Base-by-base conservation (phyloP, 2,797 vertebrate genomes). In the Miichthys miiuy region DNA sequence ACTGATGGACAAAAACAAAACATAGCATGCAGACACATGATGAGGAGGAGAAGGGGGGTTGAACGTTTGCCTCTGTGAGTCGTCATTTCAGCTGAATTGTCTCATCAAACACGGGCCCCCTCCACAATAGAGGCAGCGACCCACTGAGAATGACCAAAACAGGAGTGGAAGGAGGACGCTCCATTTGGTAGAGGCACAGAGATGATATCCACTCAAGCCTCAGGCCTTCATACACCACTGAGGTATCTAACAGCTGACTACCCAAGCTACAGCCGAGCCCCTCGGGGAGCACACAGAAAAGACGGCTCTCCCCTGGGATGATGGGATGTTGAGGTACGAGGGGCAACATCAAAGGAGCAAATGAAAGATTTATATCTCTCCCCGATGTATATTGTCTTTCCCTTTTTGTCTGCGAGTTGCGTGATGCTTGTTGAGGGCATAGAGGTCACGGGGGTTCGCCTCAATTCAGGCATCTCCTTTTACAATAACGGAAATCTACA, bases 361-460 rank as follows among this genome's bases (percentile, higher is more conserved):
- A 83, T 80, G 61, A 87, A 85, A 89, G 89, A 94, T 93, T 87
- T 86, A 80, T 87, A 88, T 90, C 89, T 87, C 80, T 68, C 56
- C 61, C 14, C 41, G 13, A 44, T 60, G 60, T 86, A 76, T 76
- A 85, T 82, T 80, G 85, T 72, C 72, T 78, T 78, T 60, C 20
- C 7, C 64, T 80, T 84, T 81, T 68, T 84, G 63, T 67, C 64
- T 58, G 34, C 38, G 62, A 80, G 87, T 76, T 57, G 47, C 46
- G 21, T 78, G 85, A 92, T 66, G 89, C 92, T 62, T 27, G 67
- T 41, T 21, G 56, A 73, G 20, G 52, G 86, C 13, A 30, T 82
- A 88, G 67, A 81, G 91, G 92, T 92, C 85, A 86, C 0, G 63
- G 62, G 62, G 77, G 80, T 75, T 72, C 12, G 75, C 44, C 56